Percentiles rank a stretch among this genome's conserved stretches.
phyloP scores from a whole-genome alignment of 1,140 invertebrate species.

The Pantala flavescens region DNA sequence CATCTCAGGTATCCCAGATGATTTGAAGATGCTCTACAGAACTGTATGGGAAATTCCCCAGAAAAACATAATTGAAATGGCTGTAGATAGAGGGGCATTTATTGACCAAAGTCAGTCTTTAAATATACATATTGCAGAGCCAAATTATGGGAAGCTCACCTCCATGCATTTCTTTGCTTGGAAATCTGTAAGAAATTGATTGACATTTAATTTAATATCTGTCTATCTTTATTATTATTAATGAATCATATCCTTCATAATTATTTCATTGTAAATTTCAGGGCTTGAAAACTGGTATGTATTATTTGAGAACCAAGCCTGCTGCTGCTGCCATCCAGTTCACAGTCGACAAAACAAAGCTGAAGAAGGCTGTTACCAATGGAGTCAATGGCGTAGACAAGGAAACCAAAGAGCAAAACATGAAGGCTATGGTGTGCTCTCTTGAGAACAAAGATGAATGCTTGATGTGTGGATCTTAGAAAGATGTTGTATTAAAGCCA shows the following conservation, averaged over 20 bases:
- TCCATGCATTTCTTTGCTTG: constrained; percentile 99
- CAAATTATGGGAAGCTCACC: constrained; percentile 85
- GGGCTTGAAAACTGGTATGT: constrained; percentile 98
- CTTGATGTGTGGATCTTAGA: constrained; percentile 60
- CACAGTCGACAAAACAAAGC: constrained; percentile 86
- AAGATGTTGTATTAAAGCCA: background rate
- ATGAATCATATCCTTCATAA: constrained; percentile 12
- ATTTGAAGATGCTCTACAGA: constrained; percentile 88
- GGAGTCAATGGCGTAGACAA: constrained; percentile 22
- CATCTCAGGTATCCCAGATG: constrained; percentile 76
- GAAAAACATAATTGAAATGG: constrained; percentile 91
- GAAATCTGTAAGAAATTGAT: constrained; percentile 57
- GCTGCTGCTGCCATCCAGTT: constrained; percentile 95
- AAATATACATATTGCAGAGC: constrained; percentile 92
- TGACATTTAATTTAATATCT: background rate
- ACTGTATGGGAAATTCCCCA: constrained; percentile 99
- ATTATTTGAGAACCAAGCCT: constrained; percentile 93
- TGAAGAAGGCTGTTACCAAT: constrained; percentile 35
- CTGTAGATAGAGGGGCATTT: constrained; percentile 92
- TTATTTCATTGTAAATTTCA: constrained; percentile 29
- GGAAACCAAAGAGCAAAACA: constrained; percentile 33
- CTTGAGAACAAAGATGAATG: constrained; percentile 87
- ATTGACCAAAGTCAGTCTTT: constrained; percentile 98
- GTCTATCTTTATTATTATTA: background rate
- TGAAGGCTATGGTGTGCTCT: constrained; percentile 75